Percentiles rank a stretch among this genome's conserved stretches.
Conservation (phyloP, 2,888 invertebrate species). For the Cylindroiulus punctatus region DNA sequence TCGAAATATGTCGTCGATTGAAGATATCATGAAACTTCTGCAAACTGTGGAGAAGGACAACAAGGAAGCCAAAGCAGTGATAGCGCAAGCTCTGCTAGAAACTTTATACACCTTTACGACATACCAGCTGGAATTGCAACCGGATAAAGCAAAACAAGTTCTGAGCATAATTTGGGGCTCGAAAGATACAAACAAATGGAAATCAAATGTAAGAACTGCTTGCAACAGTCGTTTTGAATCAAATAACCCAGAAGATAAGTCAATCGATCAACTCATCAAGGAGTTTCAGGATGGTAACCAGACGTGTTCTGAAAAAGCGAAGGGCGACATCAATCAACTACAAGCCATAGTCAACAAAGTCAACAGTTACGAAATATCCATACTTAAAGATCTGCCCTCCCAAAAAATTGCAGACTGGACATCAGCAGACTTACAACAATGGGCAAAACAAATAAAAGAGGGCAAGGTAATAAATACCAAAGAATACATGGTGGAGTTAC, state of each 20-base stretch:
- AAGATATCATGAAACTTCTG: background rate
- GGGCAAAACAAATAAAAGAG: background rate
- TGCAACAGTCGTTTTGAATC: background rate
- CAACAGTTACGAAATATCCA: background rate
- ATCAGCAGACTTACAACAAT: background rate
- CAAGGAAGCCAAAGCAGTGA: background rate
- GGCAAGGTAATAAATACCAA: background rate
- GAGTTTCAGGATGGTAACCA: background rate
- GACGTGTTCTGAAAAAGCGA: background rate
- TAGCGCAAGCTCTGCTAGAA: background rate
- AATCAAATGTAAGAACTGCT: background rate
- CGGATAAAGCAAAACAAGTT: background rate
- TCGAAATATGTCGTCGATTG: background rate
- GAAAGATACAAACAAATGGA: background rate
- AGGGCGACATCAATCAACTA: background rate
- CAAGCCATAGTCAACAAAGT: background rate
- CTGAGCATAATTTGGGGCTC: background rate
- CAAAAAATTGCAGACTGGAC: background rate
- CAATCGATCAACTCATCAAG: background rate
- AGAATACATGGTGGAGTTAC: constrained; percentile 6
- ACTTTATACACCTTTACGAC: background rate
- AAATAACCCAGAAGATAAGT: background rate
- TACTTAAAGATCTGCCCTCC: background rate
- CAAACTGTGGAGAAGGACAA: background rate
- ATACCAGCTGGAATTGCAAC: background rate